Evolutionary conservation across 2,797 vertebrate genomes (phyloP), one percentile per base, ranked within the genome.

Genomic region (Sciurus carolinensis): DNA sequence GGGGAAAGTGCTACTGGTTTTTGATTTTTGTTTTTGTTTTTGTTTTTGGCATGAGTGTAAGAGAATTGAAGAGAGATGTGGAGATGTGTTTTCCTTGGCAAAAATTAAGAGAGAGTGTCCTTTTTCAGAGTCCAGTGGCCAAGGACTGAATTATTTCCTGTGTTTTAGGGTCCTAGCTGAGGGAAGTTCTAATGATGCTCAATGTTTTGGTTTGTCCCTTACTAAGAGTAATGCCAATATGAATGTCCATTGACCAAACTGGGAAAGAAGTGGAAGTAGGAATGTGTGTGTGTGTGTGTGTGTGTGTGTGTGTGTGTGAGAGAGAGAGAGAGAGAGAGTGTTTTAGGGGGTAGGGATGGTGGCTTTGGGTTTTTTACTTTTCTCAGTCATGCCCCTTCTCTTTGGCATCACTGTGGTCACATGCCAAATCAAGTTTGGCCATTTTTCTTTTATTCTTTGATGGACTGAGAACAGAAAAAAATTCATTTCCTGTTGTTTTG

Each of bases 401-500:
- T 88, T 80, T 79, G 64, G 5, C 82, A 82, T 39, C 72, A 75
- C 39, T 44, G 1, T 64, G 81, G 28, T 84, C 77, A 87, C 47
- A 90, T 87, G 67, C 28, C 54, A 87, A 92, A 39, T 54, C 39
- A 93, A 26, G 20, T 59, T 79, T 92, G 87, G 77, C 94, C 62
- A 71, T 54, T 93, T 92, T 92, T 97, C 44, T 89, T 87, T 94
- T 82, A 57, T 84, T 91, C 30, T 91, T 95, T 89, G 33, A 59
- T 79, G 69, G 13, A 24, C 12, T 85, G 57, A 71, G 66, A 94
- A 95, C 12, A 90, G 59, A 95, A 50, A 67, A 73, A 76, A 76
- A 73, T 26, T 72, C 20, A 86, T 85, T 94, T 95, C 81, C 95
- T 96, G 42, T 86, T 96, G 81, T 30, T 90, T 96, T 95, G 81